These are phyloP conservation scores for Herminia tarsipennalis DNA, from an alignment of 2,888 invertebrate species.

Conservation along the genomic window DNA sequence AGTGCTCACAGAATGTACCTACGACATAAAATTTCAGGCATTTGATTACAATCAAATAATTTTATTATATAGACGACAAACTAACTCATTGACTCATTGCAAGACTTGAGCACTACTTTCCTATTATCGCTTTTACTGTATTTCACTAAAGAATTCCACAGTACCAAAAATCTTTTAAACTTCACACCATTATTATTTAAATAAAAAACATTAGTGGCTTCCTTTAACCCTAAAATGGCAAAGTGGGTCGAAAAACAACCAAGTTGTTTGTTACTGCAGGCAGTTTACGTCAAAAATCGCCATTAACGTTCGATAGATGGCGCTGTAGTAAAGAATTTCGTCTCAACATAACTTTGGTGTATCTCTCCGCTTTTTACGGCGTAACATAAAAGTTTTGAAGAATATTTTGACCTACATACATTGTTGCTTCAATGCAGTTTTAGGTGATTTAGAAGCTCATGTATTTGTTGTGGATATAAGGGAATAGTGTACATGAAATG, in stretches of 20 bases:
- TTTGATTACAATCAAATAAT: too few species aligned
- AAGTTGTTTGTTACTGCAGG: constrained; percentile 54
- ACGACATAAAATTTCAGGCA: too few species aligned
- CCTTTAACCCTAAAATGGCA: constrained; percentile 58
- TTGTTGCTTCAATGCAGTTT: constrained; percentile 41
- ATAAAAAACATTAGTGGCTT: constrained; percentile 25
- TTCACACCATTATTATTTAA: constrained; percentile 9
- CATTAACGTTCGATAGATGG: constrained; percentile 78
- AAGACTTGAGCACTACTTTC: too few species aligned
- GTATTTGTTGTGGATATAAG: constrained; percentile 7
- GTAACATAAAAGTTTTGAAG: constrained; percentile 57
- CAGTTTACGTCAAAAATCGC: constrained; percentile 72
- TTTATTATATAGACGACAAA: too few species aligned
- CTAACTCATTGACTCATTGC: too few species aligned
- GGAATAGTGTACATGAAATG: too few species aligned
- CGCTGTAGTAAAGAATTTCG: constrained; percentile 64
- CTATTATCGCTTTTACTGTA: too few species aligned
- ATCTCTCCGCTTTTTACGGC: constrained; percentile 56
- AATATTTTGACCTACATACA: constrained; percentile 61
- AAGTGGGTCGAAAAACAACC: constrained; percentile 73
- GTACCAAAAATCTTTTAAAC: background rate
- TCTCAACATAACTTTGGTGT: constrained; percentile 40
- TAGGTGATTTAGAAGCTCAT: constrained; percentile 24
- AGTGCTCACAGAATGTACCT: too few species aligned
- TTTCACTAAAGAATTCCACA: background rate